Conservation (phyloP, 2,888 invertebrate genomes). For the Harpalus rubripes region DNA sequence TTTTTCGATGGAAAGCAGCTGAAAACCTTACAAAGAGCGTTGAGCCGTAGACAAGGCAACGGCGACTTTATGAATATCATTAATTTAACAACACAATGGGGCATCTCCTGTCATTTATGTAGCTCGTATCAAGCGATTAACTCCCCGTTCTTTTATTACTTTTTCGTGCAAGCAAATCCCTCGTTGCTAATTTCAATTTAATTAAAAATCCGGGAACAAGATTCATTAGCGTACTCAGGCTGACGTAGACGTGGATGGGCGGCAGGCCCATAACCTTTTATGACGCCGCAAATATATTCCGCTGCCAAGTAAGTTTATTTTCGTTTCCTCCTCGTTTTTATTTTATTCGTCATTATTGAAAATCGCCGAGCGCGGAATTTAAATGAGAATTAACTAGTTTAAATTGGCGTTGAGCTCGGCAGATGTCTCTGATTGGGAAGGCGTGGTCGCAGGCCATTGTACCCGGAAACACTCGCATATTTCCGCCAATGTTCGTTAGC, state of each 20-base stretch:
- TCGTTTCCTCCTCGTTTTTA: slow-evolving; percentile 51
- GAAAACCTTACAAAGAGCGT: not conserved
- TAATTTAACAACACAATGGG: slow-evolving; percentile 66
- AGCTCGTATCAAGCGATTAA: slow-evolving; percentile 65
- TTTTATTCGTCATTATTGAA: slow-evolving; percentile 65
- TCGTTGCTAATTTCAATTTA: slow-evolving; percentile 66
- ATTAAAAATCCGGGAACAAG: slow-evolving; percentile 67
- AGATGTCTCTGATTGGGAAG: slow-evolving; percentile 63
- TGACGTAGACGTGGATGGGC: slow-evolving; percentile 12
- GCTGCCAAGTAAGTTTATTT: slow-evolving; percentile 51
- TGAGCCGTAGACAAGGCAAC: slow-evolving; percentile 3
- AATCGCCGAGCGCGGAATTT: slow-evolving; percentile 55
- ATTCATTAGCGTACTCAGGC: slow-evolving; percentile 60
- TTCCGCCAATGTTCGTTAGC: slow-evolving; percentile 7
- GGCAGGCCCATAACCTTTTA: slow-evolving; percentile 62
- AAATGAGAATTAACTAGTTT: slow-evolving; percentile 63
- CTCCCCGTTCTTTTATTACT: slow-evolving; percentile 65
- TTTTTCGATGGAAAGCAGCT: slow-evolving; percentile 38
- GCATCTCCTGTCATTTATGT: slow-evolving; percentile 66
- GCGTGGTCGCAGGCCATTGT: slow-evolving; percentile 40
- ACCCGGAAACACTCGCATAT: slow-evolving; percentile 10
- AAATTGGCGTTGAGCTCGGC: slow-evolving; percentile 53
- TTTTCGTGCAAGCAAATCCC: slow-evolving; percentile 64
- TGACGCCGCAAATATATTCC: slow-evolving; percentile 65
- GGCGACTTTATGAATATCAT: slow-evolving; percentile 63